These are phyloP conservation scores for Habropoda laboriosa DNA, from an alignment of 1,140 invertebrate species.

Conservation along the genomic window DNA sequence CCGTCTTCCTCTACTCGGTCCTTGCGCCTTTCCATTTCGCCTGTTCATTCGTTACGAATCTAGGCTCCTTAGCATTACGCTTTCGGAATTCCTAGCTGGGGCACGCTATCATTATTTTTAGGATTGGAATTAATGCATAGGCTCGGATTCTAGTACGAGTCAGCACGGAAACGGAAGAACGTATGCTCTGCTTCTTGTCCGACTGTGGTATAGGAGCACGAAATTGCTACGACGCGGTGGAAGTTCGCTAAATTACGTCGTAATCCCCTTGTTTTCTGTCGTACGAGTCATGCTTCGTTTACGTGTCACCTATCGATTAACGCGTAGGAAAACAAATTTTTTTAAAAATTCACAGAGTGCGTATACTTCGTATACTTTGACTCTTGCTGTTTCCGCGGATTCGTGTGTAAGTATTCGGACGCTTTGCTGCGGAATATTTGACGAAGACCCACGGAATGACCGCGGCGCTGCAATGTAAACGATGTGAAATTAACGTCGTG, in stretches of 20 bases:
- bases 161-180: conserved; percentile 34
- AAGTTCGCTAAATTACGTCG: conserved; percentile 29
- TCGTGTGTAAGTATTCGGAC: too few species aligned
- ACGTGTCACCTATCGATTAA: neutral
- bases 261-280: conserved; percentile 15
- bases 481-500: conserved; percentile 14
- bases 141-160: conserved; percentile 36
- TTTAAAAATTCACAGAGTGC: too few species aligned
- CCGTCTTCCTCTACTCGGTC: neutral
- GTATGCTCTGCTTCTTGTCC: neutral
- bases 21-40: conserved; percentile 9
- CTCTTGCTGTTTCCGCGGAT: neutral
- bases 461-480: neutral
- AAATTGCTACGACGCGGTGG: neutral
- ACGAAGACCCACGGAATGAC: neutral
- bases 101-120: conserved; percentile 65
- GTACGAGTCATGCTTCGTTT: conserved; percentile 27
- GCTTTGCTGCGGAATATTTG: neutral
- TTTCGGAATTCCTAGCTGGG: conserved; percentile 49
- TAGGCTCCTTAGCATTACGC: conserved; percentile 18
- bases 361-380: too few species aligned
- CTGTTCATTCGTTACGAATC: conserved; percentile 7
- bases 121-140: conserved; percentile 57
- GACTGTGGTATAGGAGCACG: neutral
- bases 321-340: too few species aligned